phyloP scores from a whole-genome alignment of 2,888 invertebrate species.

The Acanthosoma haemorrhoidale region DNA sequence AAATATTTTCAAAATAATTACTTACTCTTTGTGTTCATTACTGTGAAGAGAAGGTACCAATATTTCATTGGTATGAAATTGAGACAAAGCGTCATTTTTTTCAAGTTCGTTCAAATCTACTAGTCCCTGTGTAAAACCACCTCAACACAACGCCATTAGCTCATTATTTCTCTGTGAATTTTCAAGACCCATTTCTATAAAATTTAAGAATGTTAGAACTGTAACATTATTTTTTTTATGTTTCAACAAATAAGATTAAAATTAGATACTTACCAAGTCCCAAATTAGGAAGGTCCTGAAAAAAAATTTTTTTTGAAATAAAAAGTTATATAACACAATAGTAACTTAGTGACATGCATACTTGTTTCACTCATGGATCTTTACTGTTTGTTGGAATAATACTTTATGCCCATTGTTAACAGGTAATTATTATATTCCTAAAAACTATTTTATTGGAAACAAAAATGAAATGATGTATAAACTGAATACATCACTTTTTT shows the following conservation, averaged over 20 bases:
- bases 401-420: too few relatives aligned
- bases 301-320: background rate
- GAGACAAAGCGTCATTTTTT: background rate
- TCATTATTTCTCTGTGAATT: conserved; percentile 32
- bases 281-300: background rate
- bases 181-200: conserved; percentile 41
- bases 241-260: background rate
- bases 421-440: too few relatives aligned
- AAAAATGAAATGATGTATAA: too few relatives aligned
- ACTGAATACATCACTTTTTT: too few relatives aligned
- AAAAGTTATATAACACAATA: too few relatives aligned
- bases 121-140: conserved; percentile 51
- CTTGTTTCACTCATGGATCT: too few relatives aligned
- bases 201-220: background rate
- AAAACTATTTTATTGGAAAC: too few relatives aligned
- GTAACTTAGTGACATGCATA: too few relatives aligned
- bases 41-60: too few relatives aligned
- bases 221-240: background rate
- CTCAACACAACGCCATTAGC: conserved; percentile 51
- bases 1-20: too few relatives aligned
- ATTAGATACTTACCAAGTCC: background rate
- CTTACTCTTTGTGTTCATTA: too few relatives aligned
- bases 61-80: background rate
- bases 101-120: conserved; percentile 37
- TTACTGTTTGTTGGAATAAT: too few relatives aligned